phyloP scores from a whole-genome alignment of 2,797 vertebrate species.

The Aselliscus stoliczkanus region DNA sequence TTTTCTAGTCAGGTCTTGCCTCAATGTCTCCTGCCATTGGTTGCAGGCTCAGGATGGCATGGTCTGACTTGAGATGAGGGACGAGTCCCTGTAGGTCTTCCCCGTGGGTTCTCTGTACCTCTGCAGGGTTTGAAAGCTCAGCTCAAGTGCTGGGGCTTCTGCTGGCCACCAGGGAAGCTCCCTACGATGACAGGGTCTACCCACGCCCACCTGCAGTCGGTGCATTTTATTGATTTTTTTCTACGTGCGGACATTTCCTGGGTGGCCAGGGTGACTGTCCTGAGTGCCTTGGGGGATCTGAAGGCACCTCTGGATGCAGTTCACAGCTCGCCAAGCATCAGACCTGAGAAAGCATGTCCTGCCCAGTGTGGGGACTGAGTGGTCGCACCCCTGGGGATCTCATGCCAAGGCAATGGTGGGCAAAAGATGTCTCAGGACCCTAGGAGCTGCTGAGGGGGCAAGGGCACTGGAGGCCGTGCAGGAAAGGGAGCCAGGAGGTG shows the following conservation, averaged over 20 bases:
- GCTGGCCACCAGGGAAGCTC: background rate
- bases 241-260: background rate
- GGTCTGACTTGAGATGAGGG: background rate
- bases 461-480: background rate
- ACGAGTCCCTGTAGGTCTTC: background rate
- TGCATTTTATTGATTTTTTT: background rate
- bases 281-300: too few species aligned
- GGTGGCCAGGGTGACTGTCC: too few species aligned
- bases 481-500: background rate
- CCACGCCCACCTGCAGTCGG: accelerated
- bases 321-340: background rate
- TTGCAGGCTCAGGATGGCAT: background rate
- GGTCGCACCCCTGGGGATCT: background rate
- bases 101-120: background rate
- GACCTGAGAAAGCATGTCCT: accelerated
- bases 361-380: background rate
- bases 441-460: background rate
- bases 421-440: background rate
- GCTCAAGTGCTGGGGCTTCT: too few species aligned
- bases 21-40: background rate
- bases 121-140: background rate
- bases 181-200: background rate
- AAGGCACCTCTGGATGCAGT: too few species aligned
- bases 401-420: background rate
- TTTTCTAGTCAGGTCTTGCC: background rate